These are phyloP conservation scores for Coregonus clupeaformis DNA, from an alignment of 2,113 vertebrate species.

Conservation along the genomic window DNA sequence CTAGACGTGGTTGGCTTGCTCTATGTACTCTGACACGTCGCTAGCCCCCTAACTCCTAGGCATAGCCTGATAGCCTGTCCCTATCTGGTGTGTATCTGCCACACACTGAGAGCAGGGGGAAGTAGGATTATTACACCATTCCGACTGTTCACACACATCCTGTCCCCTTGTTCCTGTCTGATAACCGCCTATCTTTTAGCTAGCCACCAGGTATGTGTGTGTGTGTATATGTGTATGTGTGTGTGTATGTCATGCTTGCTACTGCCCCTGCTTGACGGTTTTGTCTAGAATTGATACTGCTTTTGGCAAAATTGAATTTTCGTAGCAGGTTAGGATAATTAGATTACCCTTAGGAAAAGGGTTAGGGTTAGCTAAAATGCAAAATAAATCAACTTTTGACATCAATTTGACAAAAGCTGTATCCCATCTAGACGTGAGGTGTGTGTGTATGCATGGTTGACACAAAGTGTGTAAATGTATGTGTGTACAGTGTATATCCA, in stretches of 20 bases:
- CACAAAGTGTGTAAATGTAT: no score
- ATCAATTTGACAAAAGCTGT: no score
- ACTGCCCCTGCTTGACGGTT: not conserved
- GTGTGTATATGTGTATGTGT: slow-evolving; percentile 1
- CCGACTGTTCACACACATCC: slow-evolving; percentile 46
- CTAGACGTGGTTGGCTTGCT: not conserved
- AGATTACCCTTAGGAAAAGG: no score
- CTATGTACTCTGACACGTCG: slow-evolving; percentile 4
- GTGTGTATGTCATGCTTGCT: not conserved
- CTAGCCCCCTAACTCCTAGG: slow-evolving; percentile 31
- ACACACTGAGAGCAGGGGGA: slow-evolving; percentile 27
- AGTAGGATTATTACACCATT: slow-evolving; percentile 4
- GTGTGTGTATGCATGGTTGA: no score
- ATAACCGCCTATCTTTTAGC: slow-evolving; percentile 28
- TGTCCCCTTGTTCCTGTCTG: slow-evolving; percentile 33
- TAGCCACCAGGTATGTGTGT: not conserved
- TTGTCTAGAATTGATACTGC: not conserved
- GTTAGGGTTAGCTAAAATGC: no score
- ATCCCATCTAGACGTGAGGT: no score
- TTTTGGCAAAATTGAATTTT: no score
- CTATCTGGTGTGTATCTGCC: slow-evolving; percentile 22
- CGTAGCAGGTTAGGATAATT: no score
- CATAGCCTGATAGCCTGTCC: not conserved
- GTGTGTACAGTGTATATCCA: no score
- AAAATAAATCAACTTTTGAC: no score